Base-by-base conservation (phyloP, 1,140 invertebrate genomes). In the Lethrus apterus region DNA sequence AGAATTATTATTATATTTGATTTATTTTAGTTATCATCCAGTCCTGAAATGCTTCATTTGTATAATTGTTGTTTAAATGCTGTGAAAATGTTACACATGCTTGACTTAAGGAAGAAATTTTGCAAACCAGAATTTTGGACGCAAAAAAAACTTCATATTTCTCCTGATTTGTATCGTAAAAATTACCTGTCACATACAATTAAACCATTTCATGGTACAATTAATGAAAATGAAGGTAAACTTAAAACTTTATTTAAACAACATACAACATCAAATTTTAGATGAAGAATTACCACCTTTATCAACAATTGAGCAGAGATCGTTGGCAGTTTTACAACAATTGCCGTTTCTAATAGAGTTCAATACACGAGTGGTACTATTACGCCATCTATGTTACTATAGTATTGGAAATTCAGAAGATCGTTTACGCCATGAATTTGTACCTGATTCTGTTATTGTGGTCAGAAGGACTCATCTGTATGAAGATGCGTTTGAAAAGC, bases 401-500 rank as follows among this genome's bases (percentile, higher is more conserved):
- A 64, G 59, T 48, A 54, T 64, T 29, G 57, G 60, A 4, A 57
- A 59, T 33, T n/a, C n/a, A n/a, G 46, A 48, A 29, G 61, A 63
- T 4, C 34, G 62, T 26, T 48, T 65, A 29, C 58, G 57, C 32
- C 51, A 55, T 29, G 61, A 65, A 17, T 56, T 64, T 47, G 44
- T 56, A 5, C 26, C 32, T 13, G 56, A 62, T 26, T 59, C 54
- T 35, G 46, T 56, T 2, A 52, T 96, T 2, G 80, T 81, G 11
- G 86, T 97, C 2, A 72, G 94, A 35, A 73, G 95, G 43, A 89
- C 87, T 57, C 93, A 94, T 70, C 73, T 98, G 0, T 98, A 98
- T 66, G 95, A 98, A 70, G 95, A 98, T 72, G 91, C 94, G 0
- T 97, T 93, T 68, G 91, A 94, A 19, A 94, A 94, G 67, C 69